phyloP scores from a whole-genome alignment of 2,888 invertebrate species.

The Drepanosiphum platanoidis region DNA sequence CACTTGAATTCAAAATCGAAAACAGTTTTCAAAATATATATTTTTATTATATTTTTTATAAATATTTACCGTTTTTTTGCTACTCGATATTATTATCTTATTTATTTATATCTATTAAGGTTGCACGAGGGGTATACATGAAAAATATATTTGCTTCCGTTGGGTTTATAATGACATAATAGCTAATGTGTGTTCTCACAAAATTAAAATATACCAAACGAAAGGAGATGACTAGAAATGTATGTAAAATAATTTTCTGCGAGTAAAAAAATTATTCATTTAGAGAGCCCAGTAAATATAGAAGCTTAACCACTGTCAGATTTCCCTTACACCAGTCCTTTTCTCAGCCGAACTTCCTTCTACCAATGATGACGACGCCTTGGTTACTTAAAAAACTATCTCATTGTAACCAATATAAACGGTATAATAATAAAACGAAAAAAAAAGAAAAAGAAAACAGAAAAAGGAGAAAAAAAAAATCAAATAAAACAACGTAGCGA shows the following conservation, averaged over 20 bases:
- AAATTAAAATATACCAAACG: slow-evolving; percentile 13
- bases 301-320: slow-evolving; percentile 35
- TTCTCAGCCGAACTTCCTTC: neutral
- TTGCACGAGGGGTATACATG: neutral
- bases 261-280: slow-evolving; percentile 16
- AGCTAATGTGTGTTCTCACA: slow-evolving; percentile 4
- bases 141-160: neutral
- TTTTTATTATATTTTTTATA: too few species aligned
- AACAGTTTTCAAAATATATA: neutral
- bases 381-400: slow-evolving; percentile 46
- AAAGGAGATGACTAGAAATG: neutral
- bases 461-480: slow-evolving; percentile 28
- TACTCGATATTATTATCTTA: too few species aligned
- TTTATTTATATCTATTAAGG: neutral
- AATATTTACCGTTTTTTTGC: neutral
- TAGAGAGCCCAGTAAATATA: neutral
- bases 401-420: slow-evolving; percentile 49
- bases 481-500: slow-evolving; percentile 45
- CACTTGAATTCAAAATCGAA: neutral
- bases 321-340: slow-evolving; percentile 9
- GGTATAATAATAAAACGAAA: slow-evolving; percentile 36
- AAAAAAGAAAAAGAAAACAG: neutral
- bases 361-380: neutral
- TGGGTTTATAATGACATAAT: neutral
- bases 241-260: slow-evolving; percentile 32